A percentile compares a stretch with the other conserved stretches of the same genome.
Conservation (phyloP, 2,113 vertebrate species). For the Anthoscopus minutus region DNA sequence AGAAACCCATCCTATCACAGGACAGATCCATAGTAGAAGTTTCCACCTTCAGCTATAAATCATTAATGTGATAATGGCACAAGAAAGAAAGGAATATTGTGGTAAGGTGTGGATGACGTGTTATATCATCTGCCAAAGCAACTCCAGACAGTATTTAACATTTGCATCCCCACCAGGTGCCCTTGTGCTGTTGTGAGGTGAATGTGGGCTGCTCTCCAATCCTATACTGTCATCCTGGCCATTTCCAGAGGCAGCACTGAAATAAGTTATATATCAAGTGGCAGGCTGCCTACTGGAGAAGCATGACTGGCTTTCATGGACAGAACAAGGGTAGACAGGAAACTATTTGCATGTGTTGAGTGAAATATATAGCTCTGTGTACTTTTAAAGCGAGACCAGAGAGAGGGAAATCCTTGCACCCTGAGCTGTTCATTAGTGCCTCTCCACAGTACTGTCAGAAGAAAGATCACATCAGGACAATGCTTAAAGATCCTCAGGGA, state of each 20-base stretch:
- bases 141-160: not conserved
- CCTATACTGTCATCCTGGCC: not conserved
- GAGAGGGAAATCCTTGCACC: not conserved
- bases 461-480: not conserved
- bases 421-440: not conserved
- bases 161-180: not conserved
- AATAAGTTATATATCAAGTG: not conserved
- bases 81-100: not conserved
- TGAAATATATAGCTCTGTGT: not conserved
- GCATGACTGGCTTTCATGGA: not conserved
- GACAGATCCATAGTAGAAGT: not conserved
- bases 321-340: not conserved
- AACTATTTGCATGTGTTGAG: not conserved
- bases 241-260: not conserved
- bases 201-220: accelerated
- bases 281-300: not conserved
- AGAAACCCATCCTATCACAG: not conserved
- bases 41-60: not conserved
- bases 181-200: not conserved
- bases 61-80: too few relatives aligned
- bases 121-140: not conserved
- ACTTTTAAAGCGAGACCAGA: not conserved
- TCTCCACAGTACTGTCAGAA: not conserved
- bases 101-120: accelerated
- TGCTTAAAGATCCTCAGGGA: not conserved